Base-by-base conservation (phyloP, 2,888 invertebrate genomes). In the Xestoiulus laeticollis region DNA sequence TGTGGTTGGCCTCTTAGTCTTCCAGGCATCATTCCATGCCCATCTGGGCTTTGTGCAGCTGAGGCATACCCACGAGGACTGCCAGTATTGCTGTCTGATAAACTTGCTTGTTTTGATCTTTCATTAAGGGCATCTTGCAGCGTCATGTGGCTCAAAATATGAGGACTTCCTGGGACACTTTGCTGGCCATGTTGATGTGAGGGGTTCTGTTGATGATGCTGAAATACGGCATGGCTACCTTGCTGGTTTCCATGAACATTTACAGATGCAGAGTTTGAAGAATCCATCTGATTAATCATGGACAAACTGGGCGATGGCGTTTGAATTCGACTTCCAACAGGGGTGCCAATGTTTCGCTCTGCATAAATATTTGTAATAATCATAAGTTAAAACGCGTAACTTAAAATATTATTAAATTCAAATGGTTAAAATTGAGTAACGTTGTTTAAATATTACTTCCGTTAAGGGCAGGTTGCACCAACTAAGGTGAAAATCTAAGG, bases 271-370 rank as follows among this genome's bases (percentile, higher is more conserved):
- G 84, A 84, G 22, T 84, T 84, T 68, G 68, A 26, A 22, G 68
- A 26, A 68, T 68, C 68, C 6, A 68, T 68, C 68, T 68, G 32
- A 87, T n/a, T 84, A n/a, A 26, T 38, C 30, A 83, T 33, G 0
- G 89, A 88, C 5, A 87, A 53, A 38, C 86, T 88, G 30, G 88
- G 89, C 6, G 87, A 48, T 16, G 88, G 88, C 22, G 88, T 85
- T 68, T 87, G 88, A 53, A 86, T 88, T n/a, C 53, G 87, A 26
- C 22, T 83, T 22, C 86, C 87, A 10, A 88, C 38, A 26, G 87
- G 59, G 4, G 88, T 82, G 43, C 22, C 19, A 48, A 38, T 43
- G 53, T 48, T 44, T 30, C 78, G 59, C 14, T 83, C 88, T 30
- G 87, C 59, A 84, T 84, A 84, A 68, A 68, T 12, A 68, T 22